These are phyloP conservation scores for Synchiropus splendidus DNA, from an alignment of 2,113 vertebrate species.

Conservation along the genomic window DNA sequence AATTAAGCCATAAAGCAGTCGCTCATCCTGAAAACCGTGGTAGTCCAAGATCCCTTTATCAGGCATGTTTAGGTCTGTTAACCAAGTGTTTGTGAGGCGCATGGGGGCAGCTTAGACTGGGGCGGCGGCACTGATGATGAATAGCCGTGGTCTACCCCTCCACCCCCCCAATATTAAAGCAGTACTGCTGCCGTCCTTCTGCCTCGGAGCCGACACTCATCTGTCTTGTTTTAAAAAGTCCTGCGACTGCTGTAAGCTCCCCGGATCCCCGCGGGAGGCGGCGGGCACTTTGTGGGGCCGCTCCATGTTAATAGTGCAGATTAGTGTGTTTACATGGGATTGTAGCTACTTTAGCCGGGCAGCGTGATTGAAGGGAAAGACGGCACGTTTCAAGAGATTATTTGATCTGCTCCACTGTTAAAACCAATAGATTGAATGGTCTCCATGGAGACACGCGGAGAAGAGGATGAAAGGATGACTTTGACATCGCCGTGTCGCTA, in stretches of 20 bases:
- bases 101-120: slow-evolving; percentile 48
- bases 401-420: slow-evolving; percentile 35
- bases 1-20: slow-evolving; percentile 56
- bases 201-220: too few species aligned
- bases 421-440: slow-evolving; percentile 18
- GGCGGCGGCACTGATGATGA: slow-evolving; percentile 49
- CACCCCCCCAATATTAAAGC: slow-evolving; percentile 48
- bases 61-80: slow-evolving; percentile 58
- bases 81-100: slow-evolving; percentile 62
- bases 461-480: slow-evolving; percentile 9
- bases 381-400: slow-evolving; percentile 46
- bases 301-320: slow-evolving; percentile 54
- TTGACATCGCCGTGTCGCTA: too few species aligned
- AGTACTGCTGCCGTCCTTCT: slow-evolving; percentile 36
- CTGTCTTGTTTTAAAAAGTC: slow-evolving; percentile 52
- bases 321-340: slow-evolving; percentile 61
- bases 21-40: slow-evolving; percentile 44
- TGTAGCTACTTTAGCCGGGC: slow-evolving; percentile 43
- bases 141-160: slow-evolving; percentile 44
- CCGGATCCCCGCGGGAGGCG: slow-evolving; percentile 40
- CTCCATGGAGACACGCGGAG: slow-evolving; percentile 29
- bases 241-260: slow-evolving; percentile 41
- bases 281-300: slow-evolving; percentile 41
- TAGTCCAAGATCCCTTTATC: slow-evolving; percentile 51
- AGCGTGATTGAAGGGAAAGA: slow-evolving; percentile 44